Base-by-base conservation (phyloP, 2,888 invertebrate species). In the Sminthurides aquaticus region DNA sequence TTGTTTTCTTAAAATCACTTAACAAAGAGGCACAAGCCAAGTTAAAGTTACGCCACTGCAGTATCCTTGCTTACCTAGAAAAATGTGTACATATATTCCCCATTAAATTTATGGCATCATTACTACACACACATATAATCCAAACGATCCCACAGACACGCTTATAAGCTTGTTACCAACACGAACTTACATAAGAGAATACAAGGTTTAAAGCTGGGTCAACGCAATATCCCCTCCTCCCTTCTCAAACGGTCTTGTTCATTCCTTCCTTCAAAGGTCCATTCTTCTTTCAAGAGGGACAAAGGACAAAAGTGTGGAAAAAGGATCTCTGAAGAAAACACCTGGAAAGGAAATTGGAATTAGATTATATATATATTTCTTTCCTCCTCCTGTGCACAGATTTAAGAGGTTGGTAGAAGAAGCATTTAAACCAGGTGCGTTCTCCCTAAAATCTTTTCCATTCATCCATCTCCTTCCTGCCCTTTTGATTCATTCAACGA, bases 281-380 rank as follows among this genome's bases (percentile, higher is more conserved):
- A 43, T 43, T 18, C 43, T 43, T 43, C 18, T 8, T 43, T 43
- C 43, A 43, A 43, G 43, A 43, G 11, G 11, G 43, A 43, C 43
- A 43, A 43, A 18, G 43, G 43, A 43, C 43, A 43, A 43, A 43
- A 8, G 11, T 11, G 43, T 8, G 18, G 43, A 43, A 43, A 43
- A 43, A 18, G 43, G 43, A 43, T 11, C 18, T 8, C 8, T 18
- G 43, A 43, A 18, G 18, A 43, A 43, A 18, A 43, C 43, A 43
- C 43, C 43, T 43, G 43, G 43, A 43, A 43, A 43, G 43, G 43
- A 43, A 43, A 43, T 43, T 43, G 43, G 43, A 43, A 43, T 43
- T 43, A 43, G 43, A 43, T 43, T 43, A 43, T 43, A 18, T n/a
- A 18, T 43, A 43, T 18, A 43, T 18, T 11, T 18, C 11, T 43